phyloP scores from a whole-genome alignment of 2,797 vertebrate species.

The Cryptoblepharus egeriae region DNA sequence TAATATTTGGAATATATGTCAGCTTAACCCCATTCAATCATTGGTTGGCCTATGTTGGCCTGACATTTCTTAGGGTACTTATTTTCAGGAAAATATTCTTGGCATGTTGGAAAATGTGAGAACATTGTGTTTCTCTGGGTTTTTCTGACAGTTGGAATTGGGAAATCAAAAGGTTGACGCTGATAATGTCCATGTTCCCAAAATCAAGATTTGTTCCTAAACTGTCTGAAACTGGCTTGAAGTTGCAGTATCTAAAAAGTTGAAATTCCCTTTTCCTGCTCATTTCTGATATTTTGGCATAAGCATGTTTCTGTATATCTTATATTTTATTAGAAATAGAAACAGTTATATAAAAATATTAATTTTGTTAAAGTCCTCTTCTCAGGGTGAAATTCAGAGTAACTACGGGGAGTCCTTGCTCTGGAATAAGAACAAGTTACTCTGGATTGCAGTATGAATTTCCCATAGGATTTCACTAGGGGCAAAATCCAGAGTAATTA shows the following conservation, averaged over 20 bases:
- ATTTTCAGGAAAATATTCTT: constrained; percentile 1
- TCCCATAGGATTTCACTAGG: too few relatives aligned
- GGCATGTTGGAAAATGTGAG: constrained; percentile 5
- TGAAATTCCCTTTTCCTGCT: neutral
- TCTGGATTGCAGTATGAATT: too few relatives aligned
- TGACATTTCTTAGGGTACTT: neutral
- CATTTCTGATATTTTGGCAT: neutral
- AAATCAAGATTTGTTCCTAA: neutral
- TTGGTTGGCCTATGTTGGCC: neutral
- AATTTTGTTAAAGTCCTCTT: neutral
- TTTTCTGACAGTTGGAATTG: neutral
- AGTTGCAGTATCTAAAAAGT: neutral
- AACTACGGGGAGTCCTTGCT: too few relatives aligned
- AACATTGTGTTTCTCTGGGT: neutral
- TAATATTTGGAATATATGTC: too few relatives aligned
- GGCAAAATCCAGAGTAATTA: too few relatives aligned
- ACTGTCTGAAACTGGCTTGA: neutral
- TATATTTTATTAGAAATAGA: neutral
- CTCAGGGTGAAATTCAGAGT: neutral
- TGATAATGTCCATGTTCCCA: neutral
- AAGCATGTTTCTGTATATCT: neutral
- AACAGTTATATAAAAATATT: neutral
- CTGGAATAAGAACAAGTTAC: too few relatives aligned
- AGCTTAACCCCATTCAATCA: neutral
- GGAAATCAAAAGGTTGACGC: neutral